Evolutionary conservation across 1,140 invertebrate genomes (phyloP).

Genomic region (Drosophila tropicalis): DNA sequence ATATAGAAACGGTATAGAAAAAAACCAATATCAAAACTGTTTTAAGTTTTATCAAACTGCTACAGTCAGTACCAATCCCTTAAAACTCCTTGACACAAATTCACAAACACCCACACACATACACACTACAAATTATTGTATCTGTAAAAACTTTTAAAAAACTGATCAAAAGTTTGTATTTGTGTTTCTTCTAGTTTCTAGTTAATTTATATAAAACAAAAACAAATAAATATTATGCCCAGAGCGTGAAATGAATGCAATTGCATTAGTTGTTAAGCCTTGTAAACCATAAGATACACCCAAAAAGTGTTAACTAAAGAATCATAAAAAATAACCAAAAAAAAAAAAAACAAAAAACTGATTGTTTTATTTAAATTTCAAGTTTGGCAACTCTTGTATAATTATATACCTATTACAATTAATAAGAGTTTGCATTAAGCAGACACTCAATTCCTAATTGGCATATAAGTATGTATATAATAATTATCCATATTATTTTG

Average conservation of each 20-base stretch:
- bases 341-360: conserved; percentile 45
- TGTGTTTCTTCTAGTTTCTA: conserved; percentile 75
- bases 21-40: conserved; percentile 61
- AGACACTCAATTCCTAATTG: not conserved
- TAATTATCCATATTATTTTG: too few species aligned
- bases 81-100: not conserved
- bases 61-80: conserved; percentile 27
- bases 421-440: not conserved
- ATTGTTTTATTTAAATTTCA: conserved; percentile 17
- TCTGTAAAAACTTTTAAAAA: conserved; percentile 50
- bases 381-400: too few species aligned
- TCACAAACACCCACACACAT: conserved; percentile 12
- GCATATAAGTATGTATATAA: too few species aligned
- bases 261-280: conserved; percentile 67
- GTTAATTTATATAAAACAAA: conserved; percentile 69
- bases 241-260: conserved; percentile 56
- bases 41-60: conserved; percentile 72
- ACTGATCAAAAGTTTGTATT: conserved; percentile 64
- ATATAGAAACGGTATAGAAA: conserved; percentile 33
- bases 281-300: conserved; percentile 61
- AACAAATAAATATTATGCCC: conserved; percentile 30
- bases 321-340: conserved; percentile 69
- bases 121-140: not conserved
- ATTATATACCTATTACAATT: too few species aligned
- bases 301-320: conserved; percentile 62